Conservation (phyloP, 1,140 invertebrate species). For the Hyphantria cunea region DNA sequence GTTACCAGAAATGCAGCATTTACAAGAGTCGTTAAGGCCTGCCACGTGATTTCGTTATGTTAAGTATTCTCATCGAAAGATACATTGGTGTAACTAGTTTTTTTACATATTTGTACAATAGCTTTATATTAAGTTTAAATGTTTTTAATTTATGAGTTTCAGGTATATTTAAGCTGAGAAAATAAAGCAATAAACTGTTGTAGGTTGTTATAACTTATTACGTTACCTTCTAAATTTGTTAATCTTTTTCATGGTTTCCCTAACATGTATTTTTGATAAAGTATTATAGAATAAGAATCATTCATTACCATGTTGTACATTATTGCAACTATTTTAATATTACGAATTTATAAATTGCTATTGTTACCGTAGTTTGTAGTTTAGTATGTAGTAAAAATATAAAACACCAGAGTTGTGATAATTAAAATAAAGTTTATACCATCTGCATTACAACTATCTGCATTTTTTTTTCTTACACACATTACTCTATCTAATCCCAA, state of each 20-base stretch:
- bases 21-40: slow-evolving; percentile 12
- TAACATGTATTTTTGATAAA: slow-evolving; percentile 43
- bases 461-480: no score
- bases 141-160: slow-evolving; percentile 38
- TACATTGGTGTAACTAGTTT: slow-evolving; percentile 39
- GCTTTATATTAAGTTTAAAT: slow-evolving; percentile 34
- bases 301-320: slow-evolving; percentile 51
- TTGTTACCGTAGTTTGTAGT: slow-evolving; percentile 70
- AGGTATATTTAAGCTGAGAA: no score
- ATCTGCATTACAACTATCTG: no score
- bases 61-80: slow-evolving; percentile 34
- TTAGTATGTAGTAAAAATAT: slow-evolving; percentile 47
- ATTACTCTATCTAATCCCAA: no score
- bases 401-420: slow-evolving; percentile 47
- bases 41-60: slow-evolving; percentile 29
- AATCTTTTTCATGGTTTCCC: slow-evolving; percentile 34
- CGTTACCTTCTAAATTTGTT: slow-evolving; percentile 30
- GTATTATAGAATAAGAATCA: slow-evolving; percentile 65
- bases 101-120: slow-evolving; percentile 55
- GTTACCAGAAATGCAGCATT: slow-evolving; percentile 12
- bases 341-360: slow-evolving; percentile 72
- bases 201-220: slow-evolving; percentile 41
- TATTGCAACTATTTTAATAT: slow-evolving; percentile 58
- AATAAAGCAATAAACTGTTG: slow-evolving; percentile 38
- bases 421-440: slow-evolving; percentile 23